Percentiles rank a stretch among this genome's conserved stretches.
Conservation (phyloP, 1,140 invertebrate species). For the Zophobas atratus region DNA sequence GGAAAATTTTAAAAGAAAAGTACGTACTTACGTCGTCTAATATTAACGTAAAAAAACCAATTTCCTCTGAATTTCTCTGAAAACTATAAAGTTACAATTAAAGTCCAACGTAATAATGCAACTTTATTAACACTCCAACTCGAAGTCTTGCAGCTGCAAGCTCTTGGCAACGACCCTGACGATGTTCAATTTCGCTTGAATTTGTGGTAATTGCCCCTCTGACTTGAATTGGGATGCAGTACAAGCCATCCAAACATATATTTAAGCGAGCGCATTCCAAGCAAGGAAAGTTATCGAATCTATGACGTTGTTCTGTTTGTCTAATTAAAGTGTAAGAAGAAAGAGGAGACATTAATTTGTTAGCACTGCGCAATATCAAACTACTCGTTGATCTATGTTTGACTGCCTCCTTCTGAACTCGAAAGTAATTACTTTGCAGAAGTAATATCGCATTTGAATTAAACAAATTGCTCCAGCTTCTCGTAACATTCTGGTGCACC, state of each 20-base stretch:
- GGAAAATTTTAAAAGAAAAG: too few relatives aligned
- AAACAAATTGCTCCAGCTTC: slow-evolving; percentile 43
- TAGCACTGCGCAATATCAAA: slow-evolving; percentile 38
- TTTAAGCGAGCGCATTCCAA: slow-evolving; percentile 19
- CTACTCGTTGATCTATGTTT: slow-evolving; percentile 41
- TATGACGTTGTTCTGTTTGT: slow-evolving; percentile 30
- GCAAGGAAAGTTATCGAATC: slow-evolving; percentile 26
- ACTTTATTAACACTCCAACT: neutral
- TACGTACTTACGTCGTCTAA: too few relatives aligned
- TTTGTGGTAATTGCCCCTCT: slow-evolving; percentile 30
- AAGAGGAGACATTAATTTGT: slow-evolving; percentile 40
- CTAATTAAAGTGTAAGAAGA: slow-evolving; percentile 43
- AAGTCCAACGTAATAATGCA: neutral
- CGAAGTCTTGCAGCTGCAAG: slow-evolving; percentile 25
- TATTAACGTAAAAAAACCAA: neutral
- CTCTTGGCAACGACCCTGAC: slow-evolving; percentile 33
- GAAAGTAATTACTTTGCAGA: slow-evolving; percentile 30
- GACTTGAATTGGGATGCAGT: slow-evolving; percentile 19
- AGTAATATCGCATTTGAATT: slow-evolving; percentile 48
- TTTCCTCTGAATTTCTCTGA: neutral
- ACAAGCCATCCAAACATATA: slow-evolving; percentile 4
- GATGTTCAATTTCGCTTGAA: slow-evolving; percentile 16
- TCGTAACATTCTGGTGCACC: slow-evolving; percentile 32
- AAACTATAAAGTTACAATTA: slow-evolving; percentile 15
- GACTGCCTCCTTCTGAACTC: slow-evolving; percentile 41